phyloP scores from a whole-genome alignment of 92 coral and sea anemone species.

The Actinostola sp. region DNA sequence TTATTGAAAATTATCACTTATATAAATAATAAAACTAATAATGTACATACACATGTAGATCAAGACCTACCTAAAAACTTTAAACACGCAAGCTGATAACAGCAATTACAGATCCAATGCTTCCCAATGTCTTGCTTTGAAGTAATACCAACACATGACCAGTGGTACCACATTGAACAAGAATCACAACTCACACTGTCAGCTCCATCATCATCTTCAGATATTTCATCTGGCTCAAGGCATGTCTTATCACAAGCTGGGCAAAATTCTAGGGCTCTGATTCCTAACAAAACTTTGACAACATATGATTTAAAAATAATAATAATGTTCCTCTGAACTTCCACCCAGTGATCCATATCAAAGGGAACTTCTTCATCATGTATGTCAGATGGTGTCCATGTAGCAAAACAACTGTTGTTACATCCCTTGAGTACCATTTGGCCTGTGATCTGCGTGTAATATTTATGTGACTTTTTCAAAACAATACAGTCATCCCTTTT shows the following conservation, averaged over 20 bases:
- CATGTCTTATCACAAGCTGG: slow-evolving; percentile 29
- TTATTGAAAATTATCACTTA: no score
- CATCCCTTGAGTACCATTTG: slow-evolving; percentile 47
- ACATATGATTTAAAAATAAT: slow-evolving; percentile 2
- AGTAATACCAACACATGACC: slow-evolving; percentile 18
- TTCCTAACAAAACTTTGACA: slow-evolving; percentile 20
- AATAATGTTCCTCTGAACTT: background rate
- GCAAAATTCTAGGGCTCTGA: slow-evolving; percentile 10
- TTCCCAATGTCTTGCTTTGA: background rate
- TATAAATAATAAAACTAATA: no score
- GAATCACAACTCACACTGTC: slow-evolving; percentile 38
- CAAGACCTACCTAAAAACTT: background rate
- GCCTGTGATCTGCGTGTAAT: slow-evolving; percentile 44
- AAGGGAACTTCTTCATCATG: slow-evolving; percentile 20
- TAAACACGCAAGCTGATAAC: background rate
- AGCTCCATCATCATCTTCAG: background rate
- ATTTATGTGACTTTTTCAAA: slow-evolving; percentile 35
- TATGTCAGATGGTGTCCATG: slow-evolving; percentile 37
- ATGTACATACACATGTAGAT: no score
- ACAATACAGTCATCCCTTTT: slow-evolving; percentile 21
- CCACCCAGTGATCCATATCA: slow-evolving; percentile 27
- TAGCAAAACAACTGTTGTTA: slow-evolving; percentile 28
- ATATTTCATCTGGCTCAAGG: slow-evolving; percentile 21
- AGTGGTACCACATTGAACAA: slow-evolving; percentile 33
- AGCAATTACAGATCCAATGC: background rate